These are phyloP conservation scores for Trochalopteron elliotii DNA, from an alignment of 2,113 vertebrate genomes.

Conservation along the genomic window DNA sequence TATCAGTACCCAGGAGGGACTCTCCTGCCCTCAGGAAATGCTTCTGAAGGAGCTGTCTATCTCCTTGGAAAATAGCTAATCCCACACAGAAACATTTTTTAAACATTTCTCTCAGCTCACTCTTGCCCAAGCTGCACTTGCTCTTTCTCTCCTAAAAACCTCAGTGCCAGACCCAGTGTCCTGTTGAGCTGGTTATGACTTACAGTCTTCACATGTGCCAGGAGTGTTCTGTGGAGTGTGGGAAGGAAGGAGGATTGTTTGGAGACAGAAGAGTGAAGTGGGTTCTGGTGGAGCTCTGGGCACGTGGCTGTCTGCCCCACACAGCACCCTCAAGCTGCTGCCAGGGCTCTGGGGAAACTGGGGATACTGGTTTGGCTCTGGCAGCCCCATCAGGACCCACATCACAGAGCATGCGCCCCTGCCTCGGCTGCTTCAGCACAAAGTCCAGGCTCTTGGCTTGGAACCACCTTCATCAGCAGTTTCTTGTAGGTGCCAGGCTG, in stretches of 20 bases:
- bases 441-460: background rate
- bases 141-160: background rate
- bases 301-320: accelerated
- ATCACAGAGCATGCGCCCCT: background rate
- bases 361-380: background rate
- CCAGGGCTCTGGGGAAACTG: background rate
- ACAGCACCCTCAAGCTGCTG: accelerated
- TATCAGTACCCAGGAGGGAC: background rate
- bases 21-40: background rate
- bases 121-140: background rate
- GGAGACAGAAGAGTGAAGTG: background rate
- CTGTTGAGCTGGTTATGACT: accelerated
- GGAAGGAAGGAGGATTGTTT: background rate
- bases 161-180: accelerated
- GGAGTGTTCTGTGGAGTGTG: accelerated
- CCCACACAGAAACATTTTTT: background rate
- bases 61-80: background rate
- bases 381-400: background rate
- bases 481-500: background rate
- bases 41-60: background rate
- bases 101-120: background rate
- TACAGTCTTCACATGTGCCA: accelerated
- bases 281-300: accelerated
- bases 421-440: background rate
- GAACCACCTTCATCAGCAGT: background rate